Evolutionary conservation across 1,140 invertebrate species (phyloP).

Genomic region (Leptinotarsa defecta): DNA sequence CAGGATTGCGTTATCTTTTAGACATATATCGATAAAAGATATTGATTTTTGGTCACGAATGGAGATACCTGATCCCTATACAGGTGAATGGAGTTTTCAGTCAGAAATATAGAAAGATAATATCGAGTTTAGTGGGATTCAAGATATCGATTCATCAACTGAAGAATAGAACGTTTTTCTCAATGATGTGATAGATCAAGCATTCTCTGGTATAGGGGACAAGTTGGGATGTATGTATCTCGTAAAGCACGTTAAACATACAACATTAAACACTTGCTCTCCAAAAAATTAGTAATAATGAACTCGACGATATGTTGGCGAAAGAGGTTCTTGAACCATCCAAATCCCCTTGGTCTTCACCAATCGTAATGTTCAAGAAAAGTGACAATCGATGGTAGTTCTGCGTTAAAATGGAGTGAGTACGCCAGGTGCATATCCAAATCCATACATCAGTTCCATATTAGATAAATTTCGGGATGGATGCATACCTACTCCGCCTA

Average conservation of each 20-base stretch:
- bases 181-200: neutral
- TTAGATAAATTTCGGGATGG: conserved; percentile 46
- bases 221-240: neutral
- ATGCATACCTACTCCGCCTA: conserved; percentile 1
- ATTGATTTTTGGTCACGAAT: conserved; percentile 27
- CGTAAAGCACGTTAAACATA: neutral
- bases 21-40: conserved; percentile 10
- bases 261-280: conserved; percentile 8
- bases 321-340: neutral
- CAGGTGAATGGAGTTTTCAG: conserved; percentile 17
- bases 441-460: conserved; percentile 11
- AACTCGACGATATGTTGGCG: neutral
- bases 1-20: neutral
- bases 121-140: neutral
- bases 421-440: conserved; percentile 40
- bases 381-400: conserved; percentile 16
- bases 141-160: neutral
- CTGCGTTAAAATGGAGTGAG: conserved; percentile 19
- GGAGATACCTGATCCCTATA: conserved; percentile 13
- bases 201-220: neutral
- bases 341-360: neutral
- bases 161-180: neutral
- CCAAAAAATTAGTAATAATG: neutral
- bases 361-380: conserved; percentile 20
- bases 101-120: neutral